Conservation (phyloP, 2,113 vertebrate genomes). For the Labeo rohita region DNA sequence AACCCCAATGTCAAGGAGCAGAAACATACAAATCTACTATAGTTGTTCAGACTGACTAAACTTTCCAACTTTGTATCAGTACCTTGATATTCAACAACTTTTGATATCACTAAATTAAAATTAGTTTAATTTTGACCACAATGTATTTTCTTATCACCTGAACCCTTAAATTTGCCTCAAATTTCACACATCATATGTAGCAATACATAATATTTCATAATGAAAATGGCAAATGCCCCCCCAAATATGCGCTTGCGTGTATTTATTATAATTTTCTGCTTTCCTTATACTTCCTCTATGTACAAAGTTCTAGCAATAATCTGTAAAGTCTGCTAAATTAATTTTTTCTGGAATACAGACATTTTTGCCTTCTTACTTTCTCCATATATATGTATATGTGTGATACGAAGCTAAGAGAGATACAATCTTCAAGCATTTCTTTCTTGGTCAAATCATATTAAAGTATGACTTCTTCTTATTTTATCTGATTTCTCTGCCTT, state of each 20-base stretch:
- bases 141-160: neutral
- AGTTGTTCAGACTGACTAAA: neutral
- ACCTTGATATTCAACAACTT: neutral
- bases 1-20: neutral
- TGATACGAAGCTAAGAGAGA: conserved; percentile 25
- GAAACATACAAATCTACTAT: neutral
- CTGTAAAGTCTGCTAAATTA: neutral
- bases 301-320: conserved; percentile 1
- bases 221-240: neutral
- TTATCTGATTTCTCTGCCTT: conserved; percentile 38
- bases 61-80: neutral
- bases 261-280: neutral
- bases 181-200: too few relatives aligned
- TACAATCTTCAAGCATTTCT: conserved; percentile 33
- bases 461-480: conserved; percentile 30
- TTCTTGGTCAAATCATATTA: conserved; percentile 41
- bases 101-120: neutral
- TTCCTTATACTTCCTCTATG: neutral
- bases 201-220: neutral
- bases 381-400: conserved; percentile 14
- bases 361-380: neutral
- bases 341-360: conserved; percentile 8
- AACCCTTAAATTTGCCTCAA: too few relatives aligned
- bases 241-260: neutral
- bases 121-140: too few relatives aligned